These are phyloP conservation scores for Agrochola circellaris DNA, from an alignment of 2,888 invertebrate genomes.

Conservation along the genomic window DNA sequence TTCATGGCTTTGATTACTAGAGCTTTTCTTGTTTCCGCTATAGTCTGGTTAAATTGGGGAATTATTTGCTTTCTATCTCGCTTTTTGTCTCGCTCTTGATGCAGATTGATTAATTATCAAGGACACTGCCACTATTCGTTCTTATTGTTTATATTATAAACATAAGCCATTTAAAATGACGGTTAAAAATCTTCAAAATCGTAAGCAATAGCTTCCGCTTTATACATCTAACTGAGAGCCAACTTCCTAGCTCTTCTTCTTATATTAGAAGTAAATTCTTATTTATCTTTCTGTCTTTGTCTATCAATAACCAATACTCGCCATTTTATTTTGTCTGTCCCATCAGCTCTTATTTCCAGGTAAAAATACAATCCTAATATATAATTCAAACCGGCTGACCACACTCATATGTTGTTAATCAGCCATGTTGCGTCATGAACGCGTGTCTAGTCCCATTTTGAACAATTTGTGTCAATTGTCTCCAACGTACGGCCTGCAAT, in stretches of 20 bases:
- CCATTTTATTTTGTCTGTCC: too few species aligned
- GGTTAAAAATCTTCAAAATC: not conserved
- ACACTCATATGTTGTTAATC: slow-evolving; percentile 6
- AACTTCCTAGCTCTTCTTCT: not conserved
- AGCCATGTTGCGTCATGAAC: slow-evolving; percentile 25
- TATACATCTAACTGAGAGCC: too few species aligned
- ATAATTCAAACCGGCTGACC: slow-evolving; percentile 20
- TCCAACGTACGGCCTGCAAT: slow-evolving; percentile 24
- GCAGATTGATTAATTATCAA: not conserved
- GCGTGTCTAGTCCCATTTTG: slow-evolving; percentile 20
- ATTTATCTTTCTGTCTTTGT: not conserved
- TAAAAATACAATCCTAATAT: slow-evolving; percentile 4
- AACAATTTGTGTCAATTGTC: slow-evolving; percentile 62
- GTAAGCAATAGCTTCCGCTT: too few species aligned
- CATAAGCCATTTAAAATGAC: not conserved
- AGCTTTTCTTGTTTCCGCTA: not conserved
- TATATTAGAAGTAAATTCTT: not conserved
- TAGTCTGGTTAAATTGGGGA: not conserved
- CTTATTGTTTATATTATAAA: not conserved
- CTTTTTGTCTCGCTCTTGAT: not conserved
- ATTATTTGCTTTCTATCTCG: not conserved
- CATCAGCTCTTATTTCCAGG: not conserved
- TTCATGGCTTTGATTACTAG: not conserved
- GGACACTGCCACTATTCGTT: not conserved
- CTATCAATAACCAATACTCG: not conserved